phyloP scores from a whole-genome alignment of 2,113 vertebrate species.

The Ramphastos sulfuratus region DNA sequence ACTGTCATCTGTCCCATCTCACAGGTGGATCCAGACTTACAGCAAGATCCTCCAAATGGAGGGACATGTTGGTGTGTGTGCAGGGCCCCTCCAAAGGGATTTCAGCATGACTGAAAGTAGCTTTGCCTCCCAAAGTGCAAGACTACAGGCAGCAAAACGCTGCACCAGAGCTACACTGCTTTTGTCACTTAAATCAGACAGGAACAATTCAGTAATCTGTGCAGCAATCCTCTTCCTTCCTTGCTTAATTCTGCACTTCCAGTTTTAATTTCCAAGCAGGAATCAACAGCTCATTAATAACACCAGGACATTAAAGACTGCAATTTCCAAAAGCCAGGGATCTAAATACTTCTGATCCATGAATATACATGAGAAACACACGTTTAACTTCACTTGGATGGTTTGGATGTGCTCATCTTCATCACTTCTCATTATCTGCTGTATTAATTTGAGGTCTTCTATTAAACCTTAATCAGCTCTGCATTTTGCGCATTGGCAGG shows the following conservation, averaged over 20 bases:
- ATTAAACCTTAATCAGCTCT: background rate
- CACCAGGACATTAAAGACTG: background rate
- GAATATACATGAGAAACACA: background rate
- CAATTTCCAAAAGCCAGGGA: background rate
- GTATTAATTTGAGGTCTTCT: background rate
- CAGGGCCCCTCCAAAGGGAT: background rate
- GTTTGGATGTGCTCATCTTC: background rate
- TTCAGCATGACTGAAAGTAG: background rate
- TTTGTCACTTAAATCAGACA: background rate
- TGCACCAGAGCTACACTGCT: rapidly evolving
- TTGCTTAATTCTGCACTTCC: background rate
- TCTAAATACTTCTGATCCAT: background rate
- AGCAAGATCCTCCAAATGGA: background rate
- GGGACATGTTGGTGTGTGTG: rapidly evolving
- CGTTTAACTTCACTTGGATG: background rate
- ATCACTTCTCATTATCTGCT: background rate
- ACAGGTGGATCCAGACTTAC: background rate
- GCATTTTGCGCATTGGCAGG: background rate
- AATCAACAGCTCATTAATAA: background rate
- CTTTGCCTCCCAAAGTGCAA: background rate
- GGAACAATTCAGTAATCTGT: background rate
- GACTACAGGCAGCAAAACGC: background rate
- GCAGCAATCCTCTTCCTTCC: background rate
- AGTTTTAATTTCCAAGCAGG: conserved; percentile 6
- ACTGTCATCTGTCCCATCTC: background rate